Evolutionary conservation across 2,113 vertebrate genomes (phyloP).

Genomic region (Pionites leucogaster): DNA sequence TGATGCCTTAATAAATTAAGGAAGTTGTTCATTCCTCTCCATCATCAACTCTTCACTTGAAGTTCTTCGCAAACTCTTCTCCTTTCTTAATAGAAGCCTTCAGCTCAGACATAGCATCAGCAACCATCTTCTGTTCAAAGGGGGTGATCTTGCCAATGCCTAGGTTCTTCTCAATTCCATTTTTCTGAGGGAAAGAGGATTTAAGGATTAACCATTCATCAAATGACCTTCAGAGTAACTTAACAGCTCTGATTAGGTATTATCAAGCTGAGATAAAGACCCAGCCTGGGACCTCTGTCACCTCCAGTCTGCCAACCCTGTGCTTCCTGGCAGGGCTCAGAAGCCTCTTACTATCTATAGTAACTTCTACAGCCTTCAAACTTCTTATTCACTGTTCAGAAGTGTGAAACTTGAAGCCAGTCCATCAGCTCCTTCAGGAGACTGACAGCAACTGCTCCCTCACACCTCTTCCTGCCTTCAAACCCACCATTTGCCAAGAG

Average conservation of each 20-base stretch:
- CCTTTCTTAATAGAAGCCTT: conserved; percentile 97
- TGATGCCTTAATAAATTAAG: conserved; percentile 79
- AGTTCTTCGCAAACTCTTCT: conserved; percentile 90
- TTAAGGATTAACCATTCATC: background rate
- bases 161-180: conserved; percentile 96
- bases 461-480: background rate
- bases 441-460: background rate
- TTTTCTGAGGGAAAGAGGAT: conserved; percentile 80
- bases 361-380: background rate
- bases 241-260: background rate
- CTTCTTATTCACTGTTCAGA: background rate
- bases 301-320: background rate
- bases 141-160: conserved; percentile 89
- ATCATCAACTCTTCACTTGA: conserved; percentile 79
- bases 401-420: background rate
- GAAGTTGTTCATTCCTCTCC: background rate
- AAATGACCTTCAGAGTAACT: background rate
- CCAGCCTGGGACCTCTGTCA: background rate
- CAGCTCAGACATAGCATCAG: conserved; percentile 86
- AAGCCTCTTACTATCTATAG: background rate
- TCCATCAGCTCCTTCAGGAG: background rate
- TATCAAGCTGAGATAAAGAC: background rate
- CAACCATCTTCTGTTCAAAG: conserved; percentile 94
- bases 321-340: background rate
- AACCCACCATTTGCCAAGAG: background rate